A percentile compares a stretch with the other conserved stretches of the same genome.
These are phyloP conservation scores for Leuciscus idus DNA, from an alignment of 2,113 vertebrate species.

Conservation along the genomic window DNA sequence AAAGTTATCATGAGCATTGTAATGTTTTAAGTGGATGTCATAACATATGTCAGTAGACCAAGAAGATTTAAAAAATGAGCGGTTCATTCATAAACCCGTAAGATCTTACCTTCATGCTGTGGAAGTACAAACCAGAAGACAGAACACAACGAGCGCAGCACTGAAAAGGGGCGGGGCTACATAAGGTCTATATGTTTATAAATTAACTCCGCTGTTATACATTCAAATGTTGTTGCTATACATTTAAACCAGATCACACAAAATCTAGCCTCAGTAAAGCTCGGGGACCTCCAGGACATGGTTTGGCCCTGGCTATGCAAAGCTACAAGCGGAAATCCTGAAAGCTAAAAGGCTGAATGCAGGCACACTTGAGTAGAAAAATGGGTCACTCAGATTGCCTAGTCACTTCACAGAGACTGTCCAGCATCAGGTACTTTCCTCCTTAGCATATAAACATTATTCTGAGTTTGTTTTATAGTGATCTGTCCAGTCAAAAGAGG, in stretches of 20 bases:
- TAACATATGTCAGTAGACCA: too few species aligned
- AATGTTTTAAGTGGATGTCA: too few species aligned
- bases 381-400: not conserved
- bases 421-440: constrained; percentile 40
- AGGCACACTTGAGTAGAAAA: constrained; percentile 7
- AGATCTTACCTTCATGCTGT: too few species aligned
- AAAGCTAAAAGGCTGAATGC: constrained; percentile 20
- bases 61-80: too few species aligned
- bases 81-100: too few species aligned
- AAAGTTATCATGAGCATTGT: too few species aligned
- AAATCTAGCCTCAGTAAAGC: not conserved
- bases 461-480: not conserved
- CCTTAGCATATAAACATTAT: constrained; percentile 5
- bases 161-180: too few species aligned
- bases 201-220: not conserved
- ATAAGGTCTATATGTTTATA: too few species aligned
- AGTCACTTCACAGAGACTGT: constrained; percentile 41
- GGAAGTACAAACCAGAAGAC: too few species aligned
- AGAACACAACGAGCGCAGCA: too few species aligned
- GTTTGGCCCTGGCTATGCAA: not conserved
- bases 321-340: not conserved
- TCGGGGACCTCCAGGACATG: not conserved
- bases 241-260: not conserved
- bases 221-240: not conserved
- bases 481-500: constrained; percentile 1